Evolutionary conservation across 2,888 invertebrate genomes (phyloP), one percentile per base, ranked within the genome.

Genomic region (Leptinotarsa tumamoca): DNA sequence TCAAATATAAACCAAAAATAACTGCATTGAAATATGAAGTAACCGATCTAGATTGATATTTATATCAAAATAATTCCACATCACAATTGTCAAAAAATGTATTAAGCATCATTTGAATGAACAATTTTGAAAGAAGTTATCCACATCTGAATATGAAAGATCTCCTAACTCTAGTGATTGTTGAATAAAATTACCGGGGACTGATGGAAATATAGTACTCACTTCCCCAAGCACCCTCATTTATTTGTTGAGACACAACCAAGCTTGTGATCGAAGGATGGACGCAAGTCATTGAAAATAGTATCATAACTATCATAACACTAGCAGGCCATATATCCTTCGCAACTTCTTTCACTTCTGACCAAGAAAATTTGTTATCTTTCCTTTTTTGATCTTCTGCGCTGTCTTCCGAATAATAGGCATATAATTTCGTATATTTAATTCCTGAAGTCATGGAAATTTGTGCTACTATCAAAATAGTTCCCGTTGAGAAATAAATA

Each of bases 221-320:
- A 69, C 69, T 49, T 15, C n/a, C 49, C 69, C 69, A 69, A 15
- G 49, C 21, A n/a, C 43, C 43, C 4, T 69, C 43, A 3, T 15
- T 4, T 0, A 58, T 3, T 10, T 50, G 21, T n/a, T 69, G 27
- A 13, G 69, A 69, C 17, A 52, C 69, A 18, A 69, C 69, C 43
- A 69, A 33, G 18, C 56, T 69, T 4, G 56, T 15, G n/a, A 69
- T 49, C 17, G 69, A 23, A 27, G 69, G 69, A 50, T 69, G 69
- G 2, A 58, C 49, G 15, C 69, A 69, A n/a, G 56, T 5, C 4
- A 56, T 27, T 13, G 69, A 5, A 4, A 69, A 43, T 3, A 69
- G n/a, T 13, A 54, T 18, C 4, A n/a, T 13, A 4, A 56, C 17
- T 13, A 58, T 5, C 5, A 58, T n/a, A 7, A 14, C 17, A 4